phyloP scores from a whole-genome alignment of 2,113 vertebrate species.

The Hucho hucho region DNA sequence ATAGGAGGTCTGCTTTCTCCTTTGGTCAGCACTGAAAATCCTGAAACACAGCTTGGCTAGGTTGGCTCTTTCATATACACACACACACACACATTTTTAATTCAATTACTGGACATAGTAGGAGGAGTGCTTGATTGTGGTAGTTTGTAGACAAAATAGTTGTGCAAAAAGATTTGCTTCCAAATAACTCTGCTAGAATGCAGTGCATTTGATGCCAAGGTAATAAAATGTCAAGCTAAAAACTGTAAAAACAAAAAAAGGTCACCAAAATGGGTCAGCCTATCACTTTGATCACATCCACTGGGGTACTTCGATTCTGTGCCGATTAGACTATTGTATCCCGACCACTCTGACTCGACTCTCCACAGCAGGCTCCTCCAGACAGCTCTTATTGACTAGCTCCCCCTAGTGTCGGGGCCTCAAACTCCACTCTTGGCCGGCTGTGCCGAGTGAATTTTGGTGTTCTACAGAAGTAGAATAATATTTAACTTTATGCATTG shows the following conservation, averaged over 20 bases:
- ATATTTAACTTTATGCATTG: too few species aligned
- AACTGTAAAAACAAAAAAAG: background rate
- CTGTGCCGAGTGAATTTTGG: background rate
- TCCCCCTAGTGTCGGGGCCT: constrained; percentile 72
- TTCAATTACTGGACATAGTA: constrained; percentile 7
- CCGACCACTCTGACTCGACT: background rate
- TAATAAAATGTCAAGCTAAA: too few species aligned
- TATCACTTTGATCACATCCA: background rate
- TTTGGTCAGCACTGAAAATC: constrained; percentile 59
- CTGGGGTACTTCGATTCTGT: background rate
- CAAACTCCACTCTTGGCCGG: constrained; percentile 38
- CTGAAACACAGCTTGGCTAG: constrained; percentile 30
- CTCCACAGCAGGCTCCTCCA: background rate
- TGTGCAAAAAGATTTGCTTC: background rate
- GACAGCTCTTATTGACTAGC: constrained; percentile 65
- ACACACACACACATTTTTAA: constrained; percentile 2
- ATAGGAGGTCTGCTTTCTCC: constrained; percentile 54
- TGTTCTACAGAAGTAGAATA: too few species aligned
- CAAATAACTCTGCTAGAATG: too few species aligned
- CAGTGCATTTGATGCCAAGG: too few species aligned
- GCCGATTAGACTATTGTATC: background rate
- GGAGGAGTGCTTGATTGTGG: background rate
- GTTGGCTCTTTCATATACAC: constrained; percentile 33
- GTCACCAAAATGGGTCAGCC: background rate
- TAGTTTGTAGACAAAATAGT: background rate